Conservation (phyloP, 2,797 vertebrate genomes). For the Clamator glandarius region DNA sequence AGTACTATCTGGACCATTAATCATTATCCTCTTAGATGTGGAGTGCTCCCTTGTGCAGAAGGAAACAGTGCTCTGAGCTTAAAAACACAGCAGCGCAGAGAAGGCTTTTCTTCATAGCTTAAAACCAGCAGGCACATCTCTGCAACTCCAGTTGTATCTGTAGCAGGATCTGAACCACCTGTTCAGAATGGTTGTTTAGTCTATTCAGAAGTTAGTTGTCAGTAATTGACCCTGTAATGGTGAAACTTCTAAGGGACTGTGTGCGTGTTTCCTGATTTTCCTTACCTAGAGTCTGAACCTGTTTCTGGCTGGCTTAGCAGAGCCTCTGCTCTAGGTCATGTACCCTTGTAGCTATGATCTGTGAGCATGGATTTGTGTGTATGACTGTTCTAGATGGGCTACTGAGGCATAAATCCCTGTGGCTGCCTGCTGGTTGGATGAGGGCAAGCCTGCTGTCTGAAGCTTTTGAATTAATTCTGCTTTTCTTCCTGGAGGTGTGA, state of each 20-base stretch:
- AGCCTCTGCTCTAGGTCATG: background rate
- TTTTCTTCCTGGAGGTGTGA: background rate
- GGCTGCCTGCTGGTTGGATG: background rate
- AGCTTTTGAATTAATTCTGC: background rate
- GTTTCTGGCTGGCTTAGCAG: background rate
- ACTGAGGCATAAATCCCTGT: background rate
- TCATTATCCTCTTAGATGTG: constrained; percentile 18
- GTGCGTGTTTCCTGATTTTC: background rate
- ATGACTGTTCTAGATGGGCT: background rate
- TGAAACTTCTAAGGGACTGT: background rate
- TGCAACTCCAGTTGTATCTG: background rate
- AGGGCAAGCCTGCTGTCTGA: background rate
- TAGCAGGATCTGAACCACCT: background rate
- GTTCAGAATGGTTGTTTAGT: background rate
- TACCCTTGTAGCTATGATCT: background rate
- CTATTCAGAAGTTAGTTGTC: background rate
- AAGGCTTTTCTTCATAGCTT: background rate
- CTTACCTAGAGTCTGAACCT: background rate
- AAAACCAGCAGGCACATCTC: background rate
- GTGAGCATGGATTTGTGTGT: background rate
- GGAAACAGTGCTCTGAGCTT: background rate
- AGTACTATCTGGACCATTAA: constrained; percentile 13
- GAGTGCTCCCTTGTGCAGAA: constrained; percentile 12
- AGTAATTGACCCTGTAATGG: background rate
- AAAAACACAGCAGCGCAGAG: rapidly evolving